Evolutionary conservation across 1,140 invertebrate genomes (phyloP).

Genomic region (Teleogryllus occipitalis): DNA sequence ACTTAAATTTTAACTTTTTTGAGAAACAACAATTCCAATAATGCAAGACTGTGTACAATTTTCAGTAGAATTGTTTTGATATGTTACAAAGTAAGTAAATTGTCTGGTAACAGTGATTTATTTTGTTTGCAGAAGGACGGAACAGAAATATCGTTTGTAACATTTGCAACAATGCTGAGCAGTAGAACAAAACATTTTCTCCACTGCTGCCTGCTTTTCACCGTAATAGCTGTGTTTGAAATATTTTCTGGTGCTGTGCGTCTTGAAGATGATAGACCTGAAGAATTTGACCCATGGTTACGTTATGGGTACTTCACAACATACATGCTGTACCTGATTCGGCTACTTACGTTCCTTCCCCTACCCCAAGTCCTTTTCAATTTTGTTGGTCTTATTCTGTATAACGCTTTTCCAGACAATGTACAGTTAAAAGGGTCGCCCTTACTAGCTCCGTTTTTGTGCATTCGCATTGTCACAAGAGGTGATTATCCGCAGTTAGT

Average conservation of each 20-base stretch:
- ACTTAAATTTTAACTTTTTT: too few relatives aligned
- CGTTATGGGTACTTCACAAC: slow-evolving; percentile 61
- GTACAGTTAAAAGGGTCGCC: slow-evolving; percentile 83
- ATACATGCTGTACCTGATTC: slow-evolving; percentile 62
- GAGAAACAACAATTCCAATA: too few relatives aligned
- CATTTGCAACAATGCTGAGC: slow-evolving; percentile 41
- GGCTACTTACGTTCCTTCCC: slow-evolving; percentile 77
- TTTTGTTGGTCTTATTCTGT: slow-evolving; percentile 80
- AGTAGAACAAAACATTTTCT: slow-evolving; percentile 62
- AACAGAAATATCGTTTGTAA: background rate
- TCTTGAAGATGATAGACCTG: slow-evolving; percentile 47
- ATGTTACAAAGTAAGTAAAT: too few relatives aligned
- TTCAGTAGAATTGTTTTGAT: too few relatives aligned
- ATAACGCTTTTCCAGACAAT: slow-evolving; percentile 92
- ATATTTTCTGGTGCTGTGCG: slow-evolving; percentile 68
- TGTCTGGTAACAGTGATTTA: too few relatives aligned
- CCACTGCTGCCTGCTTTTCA: slow-evolving; percentile 67
- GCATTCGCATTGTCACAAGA: slow-evolving; percentile 88
- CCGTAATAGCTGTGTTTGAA: slow-evolving; percentile 69
- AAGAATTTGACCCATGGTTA: slow-evolving; percentile 67
- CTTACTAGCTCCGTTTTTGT: slow-evolving; percentile 87
- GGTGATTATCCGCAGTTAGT: slow-evolving; percentile 93
- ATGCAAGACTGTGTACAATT: too few relatives aligned
- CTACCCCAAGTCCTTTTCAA: slow-evolving; percentile 87
- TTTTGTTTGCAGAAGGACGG: too few relatives aligned